These are phyloP conservation scores for Pristionchus arcanus DNA, from an alignment of 2,888 invertebrate genomes.

Conservation along the genomic window DNA sequence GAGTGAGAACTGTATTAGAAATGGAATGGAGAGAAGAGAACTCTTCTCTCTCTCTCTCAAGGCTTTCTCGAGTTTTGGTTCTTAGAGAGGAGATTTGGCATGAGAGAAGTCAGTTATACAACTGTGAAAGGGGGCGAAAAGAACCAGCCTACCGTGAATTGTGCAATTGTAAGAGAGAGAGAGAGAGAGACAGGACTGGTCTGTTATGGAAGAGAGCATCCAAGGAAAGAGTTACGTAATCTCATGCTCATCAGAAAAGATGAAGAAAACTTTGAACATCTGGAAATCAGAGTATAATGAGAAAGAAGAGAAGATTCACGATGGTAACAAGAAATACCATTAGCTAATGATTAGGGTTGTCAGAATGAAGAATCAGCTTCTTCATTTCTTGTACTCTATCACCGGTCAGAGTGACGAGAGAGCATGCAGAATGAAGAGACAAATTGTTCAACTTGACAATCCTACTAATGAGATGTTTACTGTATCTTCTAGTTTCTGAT, in stretches of 20 bases:
- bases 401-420: too few species aligned
- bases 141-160: background rate
- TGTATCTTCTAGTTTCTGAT: background rate
- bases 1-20: conserved; percentile 9
- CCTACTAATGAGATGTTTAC: background rate
- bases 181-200: background rate
- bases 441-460: too few species aligned
- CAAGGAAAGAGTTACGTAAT: conserved; percentile 12
- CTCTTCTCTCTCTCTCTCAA: background rate
- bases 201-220: conserved; percentile 23
- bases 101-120: conserved; percentile 35
- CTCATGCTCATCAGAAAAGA: background rate
- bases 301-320: background rate
- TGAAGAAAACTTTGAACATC: conserved; percentile 12
- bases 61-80: conserved; percentile 5
- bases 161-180: conserved; percentile 24
- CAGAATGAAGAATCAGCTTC: too few species aligned
- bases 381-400: too few species aligned
- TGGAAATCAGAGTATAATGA: background rate
- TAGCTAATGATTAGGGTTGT: background rate
- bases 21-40: conserved; percentile 13
- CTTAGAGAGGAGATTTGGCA: background rate
- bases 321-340: background rate
- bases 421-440: too few species aligned
- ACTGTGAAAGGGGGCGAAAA: conserved; percentile 1